Evolutionary conservation across 2,888 invertebrate species (phyloP), one percentile per base, ranked within the genome.

Genomic region (Eristalis intricaria): DNA sequence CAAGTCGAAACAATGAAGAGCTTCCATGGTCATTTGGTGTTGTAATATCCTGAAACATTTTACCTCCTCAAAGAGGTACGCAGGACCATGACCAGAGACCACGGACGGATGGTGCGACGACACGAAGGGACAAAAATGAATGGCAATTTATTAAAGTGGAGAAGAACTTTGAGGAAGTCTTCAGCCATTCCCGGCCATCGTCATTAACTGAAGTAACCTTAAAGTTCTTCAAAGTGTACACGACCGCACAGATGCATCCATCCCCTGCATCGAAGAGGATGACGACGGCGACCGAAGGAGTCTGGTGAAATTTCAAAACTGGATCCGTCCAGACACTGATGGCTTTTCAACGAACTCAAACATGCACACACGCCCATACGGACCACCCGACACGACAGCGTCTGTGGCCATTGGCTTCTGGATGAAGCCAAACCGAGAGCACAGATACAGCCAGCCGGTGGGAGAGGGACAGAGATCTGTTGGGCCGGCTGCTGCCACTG

Each of bases 141-240:
- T 74, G 63, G 81, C 81, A 85, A 81, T 81, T 85, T 85, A 85
- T 86, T 86, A 82, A 82, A 78, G 77, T 78, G 80, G 50, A 8
- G 50, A 81, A 64, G 61, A 80, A 86, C 85, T 82, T 78, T 40
- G 71, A 29, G 40, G 69, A 82, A 82, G 71, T 73, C 74, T 64
- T 74, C 74, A 74, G 66, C 73, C 58, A 63, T 68, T 40, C 69
- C 66, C 69, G 69, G 38, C 74, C 50, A 50, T 74, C 50, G 85
- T 86, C 82, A 82, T 86, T 86, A 86, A 86, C 82, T 78, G 61
- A 82, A 86, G 82, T 86, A 82, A 86, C 82, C 78, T 82, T 71
- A 82, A 82, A 79, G 66, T 82, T 82, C 29, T 23, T 10, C 15
- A 75, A 69, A 56, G 69, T 35, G 63, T 43, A 32, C 35, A 29